Evolutionary conservation across 1,140 invertebrate genomes (phyloP), one percentile per base, ranked within the genome.

Genomic region (Goniozus legneri): DNA sequence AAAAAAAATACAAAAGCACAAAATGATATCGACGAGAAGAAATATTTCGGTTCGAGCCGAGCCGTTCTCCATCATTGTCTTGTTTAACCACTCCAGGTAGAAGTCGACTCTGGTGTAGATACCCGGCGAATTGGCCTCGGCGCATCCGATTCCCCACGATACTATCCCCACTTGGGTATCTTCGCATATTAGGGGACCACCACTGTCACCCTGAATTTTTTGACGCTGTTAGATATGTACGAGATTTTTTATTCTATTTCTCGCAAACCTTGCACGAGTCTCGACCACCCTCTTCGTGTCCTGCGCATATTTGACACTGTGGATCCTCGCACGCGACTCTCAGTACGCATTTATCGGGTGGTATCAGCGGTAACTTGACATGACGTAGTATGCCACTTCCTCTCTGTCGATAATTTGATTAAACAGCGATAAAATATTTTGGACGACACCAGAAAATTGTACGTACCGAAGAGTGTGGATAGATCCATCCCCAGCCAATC

Each of bases 81-180:
- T 51, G 41, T 56, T 78, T 16, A 86, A 80, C 84, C 84, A 87
- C 16, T 71, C 46, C 0, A 78, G 43, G 59, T 80, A 87, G 19
- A 76, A 75, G 4, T 81, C 76, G 0, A 88, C 80, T 47, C 82
- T 76, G 0, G 83, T 81, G 56, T 90, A 90, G 3, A 89, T 84
- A 1, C 87, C 87, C 2, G 86, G 85, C 37, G 79, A 66, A 42
- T 81, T 78, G 13, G 77, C 71, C 22, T 80, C 67, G 0, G 80
- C 87, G 65, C 88, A 90, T 1, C 85, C 85, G 27, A 80, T 73
- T 2, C 87, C 87, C 82, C 84, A 88, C 0, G 86, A 88, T 0
- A 84, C 82, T 6, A 83, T 69, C 56, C 85, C 75, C 33, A 81
- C 52, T 73, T 77, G 68, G 63, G 77, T 49, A 49, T 51, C 24